Percentiles rank a stretch among this genome's conserved stretches.
These are phyloP conservation scores for Palythoa caribaeorum DNA, from an alignment of 92 coral and sea anemone genomes.

Conservation along the genomic window DNA sequence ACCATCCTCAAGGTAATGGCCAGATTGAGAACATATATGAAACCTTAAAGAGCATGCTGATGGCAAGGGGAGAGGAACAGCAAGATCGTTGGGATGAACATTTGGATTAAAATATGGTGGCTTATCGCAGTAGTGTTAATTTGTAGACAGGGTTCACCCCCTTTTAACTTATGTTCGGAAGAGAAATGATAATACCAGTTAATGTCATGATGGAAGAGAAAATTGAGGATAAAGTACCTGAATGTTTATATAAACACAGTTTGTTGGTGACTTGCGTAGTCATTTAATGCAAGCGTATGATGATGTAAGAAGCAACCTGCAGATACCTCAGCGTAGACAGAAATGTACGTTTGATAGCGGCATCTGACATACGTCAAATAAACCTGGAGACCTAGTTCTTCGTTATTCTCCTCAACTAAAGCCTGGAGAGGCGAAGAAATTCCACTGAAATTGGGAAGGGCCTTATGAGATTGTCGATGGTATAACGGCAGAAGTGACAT, in stretches of 20 bases:
- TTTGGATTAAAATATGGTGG: conserved; percentile 56
- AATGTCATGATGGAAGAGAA: conserved; percentile 57
- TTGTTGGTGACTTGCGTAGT: too few species aligned
- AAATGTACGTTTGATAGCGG: too few species aligned
- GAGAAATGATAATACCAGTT: neutral
- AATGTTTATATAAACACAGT: too few species aligned
- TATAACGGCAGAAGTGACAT: conserved; percentile 58
- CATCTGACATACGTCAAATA: conserved; percentile 44
- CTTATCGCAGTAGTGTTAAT: too few species aligned
- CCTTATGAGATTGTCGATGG: conserved; percentile 49
- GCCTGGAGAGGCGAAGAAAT: conserved; percentile 63
- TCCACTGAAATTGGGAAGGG: conserved; percentile 65
- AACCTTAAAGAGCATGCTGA: conserved; percentile 65
- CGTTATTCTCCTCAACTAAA: too few species aligned
- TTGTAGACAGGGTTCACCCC: conserved; percentile 65
- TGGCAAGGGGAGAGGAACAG: too few species aligned
- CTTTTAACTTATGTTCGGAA: too few species aligned
- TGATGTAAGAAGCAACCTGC: conserved; percentile 57
- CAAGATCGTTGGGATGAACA: conserved; percentile 66
- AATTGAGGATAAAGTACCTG: conserved; percentile 61
- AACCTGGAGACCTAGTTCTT: conserved; percentile 64
- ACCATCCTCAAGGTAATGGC: too few species aligned
- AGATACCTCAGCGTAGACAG: conserved; percentile 68
- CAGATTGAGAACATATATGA: conserved; percentile 57
- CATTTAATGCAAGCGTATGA: conserved; percentile 39